phyloP scores from a whole-genome alignment of 2,888 invertebrate genomes.

The Cosmopolites sordidus region DNA sequence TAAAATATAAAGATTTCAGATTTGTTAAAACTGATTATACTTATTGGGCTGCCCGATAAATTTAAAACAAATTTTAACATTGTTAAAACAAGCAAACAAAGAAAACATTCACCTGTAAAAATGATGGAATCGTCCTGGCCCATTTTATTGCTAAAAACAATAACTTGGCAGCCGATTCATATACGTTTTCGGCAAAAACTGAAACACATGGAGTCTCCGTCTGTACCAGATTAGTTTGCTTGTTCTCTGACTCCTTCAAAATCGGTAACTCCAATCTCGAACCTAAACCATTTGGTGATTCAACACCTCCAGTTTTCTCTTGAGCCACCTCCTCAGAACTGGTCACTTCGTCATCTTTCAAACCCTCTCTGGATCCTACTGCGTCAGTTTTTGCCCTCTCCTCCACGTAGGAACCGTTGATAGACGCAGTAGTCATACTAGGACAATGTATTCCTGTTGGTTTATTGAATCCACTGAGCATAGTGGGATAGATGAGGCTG shows the following conservation, averaged over 20 bases:
- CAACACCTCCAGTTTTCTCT: conserved; percentile 29
- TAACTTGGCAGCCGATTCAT: conserved; percentile 71
- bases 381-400: conserved; percentile 16
- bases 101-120: conserved; percentile 56
- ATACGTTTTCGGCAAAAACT: conserved; percentile 56
- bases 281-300: not conserved
- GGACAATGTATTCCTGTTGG: conserved; percentile 30
- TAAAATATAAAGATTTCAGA: too few relatives aligned
- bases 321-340: conserved; percentile 66
- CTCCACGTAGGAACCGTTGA: conserved; percentile 3
- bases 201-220: conserved; percentile 49
- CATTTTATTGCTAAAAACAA: conserved; percentile 75
- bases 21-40: too few relatives aligned
- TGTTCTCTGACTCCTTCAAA: conserved; percentile 33
- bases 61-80: too few relatives aligned
- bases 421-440: conserved; percentile 3
- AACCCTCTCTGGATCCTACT: conserved; percentile 33
- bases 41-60: too few relatives aligned
- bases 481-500: conserved; percentile 44
- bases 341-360: conserved; percentile 71
- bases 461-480: conserved; percentile 46
- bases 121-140: conserved; percentile 73
- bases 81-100: too few relatives aligned
- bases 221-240: conserved; percentile 14
- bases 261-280: conserved; percentile 40